Conservation (phyloP, 2,113 vertebrate genomes). For the Oophaga pumilio region DNA sequence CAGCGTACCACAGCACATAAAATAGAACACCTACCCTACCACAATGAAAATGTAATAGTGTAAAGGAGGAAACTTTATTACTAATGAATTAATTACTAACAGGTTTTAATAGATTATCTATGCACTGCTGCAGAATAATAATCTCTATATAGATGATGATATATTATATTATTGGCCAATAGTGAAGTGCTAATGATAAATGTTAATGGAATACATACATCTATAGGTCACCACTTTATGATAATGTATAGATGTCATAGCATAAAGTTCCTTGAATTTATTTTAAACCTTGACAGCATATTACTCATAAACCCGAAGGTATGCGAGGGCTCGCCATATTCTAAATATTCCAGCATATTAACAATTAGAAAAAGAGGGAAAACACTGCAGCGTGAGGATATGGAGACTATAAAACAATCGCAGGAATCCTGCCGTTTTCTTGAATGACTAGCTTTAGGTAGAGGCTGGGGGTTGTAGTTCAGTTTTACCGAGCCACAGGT, state of each 20-base stretch:
- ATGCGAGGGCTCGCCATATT: neutral
- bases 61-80: no score
- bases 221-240: neutral
- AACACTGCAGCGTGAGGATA: neutral
- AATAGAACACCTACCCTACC: no score
- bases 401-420: neutral
- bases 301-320: neutral
- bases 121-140: no score
- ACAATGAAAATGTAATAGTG: no score
- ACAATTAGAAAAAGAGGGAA: neutral
- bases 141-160: no score
- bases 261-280: neutral
- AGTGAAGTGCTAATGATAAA: no score
- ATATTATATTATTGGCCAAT: no score
- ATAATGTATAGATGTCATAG: neutral
- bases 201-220: neutral
- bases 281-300: neutral
- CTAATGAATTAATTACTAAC: no score
- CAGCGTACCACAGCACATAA: no score
- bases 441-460: neutral
- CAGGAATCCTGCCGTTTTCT: neutral
- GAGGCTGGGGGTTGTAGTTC: slow-evolving; percentile 4
- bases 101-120: no score
- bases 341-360: neutral
- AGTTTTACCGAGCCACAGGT: neutral